Evolutionary conservation across 1,140 invertebrate genomes (phyloP), one percentile per base, ranked within the genome.

Genomic region (Panagrolaimus sp.): DNA sequence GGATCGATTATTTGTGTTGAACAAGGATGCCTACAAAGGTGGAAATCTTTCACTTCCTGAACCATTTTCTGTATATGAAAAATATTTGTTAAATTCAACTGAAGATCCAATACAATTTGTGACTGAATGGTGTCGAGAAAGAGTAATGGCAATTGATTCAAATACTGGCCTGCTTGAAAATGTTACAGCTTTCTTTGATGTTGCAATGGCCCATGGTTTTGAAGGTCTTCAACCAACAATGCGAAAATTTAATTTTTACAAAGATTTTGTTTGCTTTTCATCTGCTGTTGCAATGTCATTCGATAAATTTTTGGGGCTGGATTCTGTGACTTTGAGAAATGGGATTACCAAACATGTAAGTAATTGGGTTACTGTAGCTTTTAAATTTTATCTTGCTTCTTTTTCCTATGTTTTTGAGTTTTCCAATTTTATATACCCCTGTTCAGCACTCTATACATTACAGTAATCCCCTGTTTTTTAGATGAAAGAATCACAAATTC

Each of bases 151-250:
- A 28, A 58, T 58, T 21, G 52, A 58, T 24, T 12, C 52, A 58
- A 58, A 58, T 14, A 58, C 52, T 28, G 52, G 52, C 1, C 28
- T 58, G 14, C 52, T 58, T 28, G 52, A 58, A 5, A 58, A 58
- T 24, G 52, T 28, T 24, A 28, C 28, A 4, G 52, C 21, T 28
- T 58, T 58, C 14, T 28, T 58, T 2, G 10, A 58, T 26, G 28
- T 58, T 21, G 52, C 28, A n/a, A 10, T 58, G 0, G 10, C 14
- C 14, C 52, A 58, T 58, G 52, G 52, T 26, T 58, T 58, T 28
- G 52, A 58, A n/a, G 15, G 10, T 12, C 52, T 58, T 21, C 21
- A 58, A 21, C 52, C 52, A 28, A 26, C 28, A 26, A 12, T 58
- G 52, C 14, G 12, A 28, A 21, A n/a, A 58, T 58, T 58, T 28